Percentiles rank a stretch among this genome's conserved stretches.
phyloP scores from a whole-genome alignment of 2,113 vertebrate species.

The Perca flavescens region DNA sequence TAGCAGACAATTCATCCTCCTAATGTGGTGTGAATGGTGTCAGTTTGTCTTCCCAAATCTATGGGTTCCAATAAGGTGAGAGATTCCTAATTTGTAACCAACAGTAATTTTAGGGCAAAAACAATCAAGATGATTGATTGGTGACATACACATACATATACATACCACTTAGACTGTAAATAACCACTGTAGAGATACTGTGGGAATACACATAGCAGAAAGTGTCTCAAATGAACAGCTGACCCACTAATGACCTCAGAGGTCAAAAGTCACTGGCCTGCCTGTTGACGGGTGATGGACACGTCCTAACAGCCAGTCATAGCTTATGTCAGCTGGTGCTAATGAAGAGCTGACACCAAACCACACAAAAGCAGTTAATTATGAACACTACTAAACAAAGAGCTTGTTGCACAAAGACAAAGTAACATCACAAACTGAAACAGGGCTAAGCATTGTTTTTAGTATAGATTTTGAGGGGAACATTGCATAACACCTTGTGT shows the following conservation, averaged over 20 bases:
- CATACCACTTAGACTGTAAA: constrained; percentile 31
- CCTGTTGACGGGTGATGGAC: constrained; percentile 25
- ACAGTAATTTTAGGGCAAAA: neutral
- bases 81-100: neutral
- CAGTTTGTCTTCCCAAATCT: neutral
- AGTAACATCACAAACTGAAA: neutral
- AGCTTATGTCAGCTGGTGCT: constrained; percentile 28
- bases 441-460: neutral
- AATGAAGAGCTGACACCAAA: constrained; percentile 21
- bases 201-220: constrained; percentile 32
- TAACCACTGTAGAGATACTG: constrained; percentile 46
- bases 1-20: neutral
- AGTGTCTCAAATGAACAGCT: constrained; percentile 33
- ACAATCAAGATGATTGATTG: constrained; percentile 21
- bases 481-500: neutral
- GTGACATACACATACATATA: neutral
- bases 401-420: neutral
- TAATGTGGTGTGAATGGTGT: neutral
- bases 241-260: constrained; percentile 41
- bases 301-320: constrained; percentile 20
- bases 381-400: neutral
- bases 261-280: constrained; percentile 59
- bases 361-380: neutral
- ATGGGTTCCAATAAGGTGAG: neutral
- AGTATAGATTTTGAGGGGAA: neutral